Percentiles rank a stretch among this genome's conserved stretches.
Conservation (phyloP, 2,797 vertebrate genomes). For the Sebastes iracundus region DNA sequence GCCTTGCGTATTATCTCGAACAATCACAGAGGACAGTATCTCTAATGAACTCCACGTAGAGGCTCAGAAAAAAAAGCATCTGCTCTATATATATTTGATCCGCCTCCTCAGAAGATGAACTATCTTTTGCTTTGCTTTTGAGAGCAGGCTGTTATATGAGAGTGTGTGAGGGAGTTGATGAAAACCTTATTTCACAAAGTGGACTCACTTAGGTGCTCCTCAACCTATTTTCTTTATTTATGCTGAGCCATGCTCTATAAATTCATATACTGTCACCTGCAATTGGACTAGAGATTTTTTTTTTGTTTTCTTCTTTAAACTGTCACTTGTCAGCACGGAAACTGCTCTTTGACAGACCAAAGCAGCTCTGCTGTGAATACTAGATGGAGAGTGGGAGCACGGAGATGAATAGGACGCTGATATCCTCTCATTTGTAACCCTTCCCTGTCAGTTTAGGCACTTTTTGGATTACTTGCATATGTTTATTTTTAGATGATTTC, state of each 20-base stretch:
- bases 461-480: conserved; percentile 24
- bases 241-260: conserved; percentile 81
- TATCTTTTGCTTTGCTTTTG: conserved; percentile 68
- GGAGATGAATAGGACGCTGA: conserved; percentile 49
- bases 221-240: conserved; percentile 71
- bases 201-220: conserved; percentile 70
- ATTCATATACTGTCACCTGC: conserved; percentile 82
- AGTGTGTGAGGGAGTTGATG: conserved; percentile 72
- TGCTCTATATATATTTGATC: conserved; percentile 44
- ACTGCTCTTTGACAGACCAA: conserved; percentile 69
- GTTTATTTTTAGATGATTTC: conserved; percentile 55
- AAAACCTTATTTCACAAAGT: conserved; percentile 83
- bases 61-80: conserved; percentile 26
- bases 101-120: conserved; percentile 32
- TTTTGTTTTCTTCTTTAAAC: conserved; percentile 81
- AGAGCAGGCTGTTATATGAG: conserved; percentile 74
- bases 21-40: conserved; percentile 49
- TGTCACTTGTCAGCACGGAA: conserved; percentile 80
- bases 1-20: conserved; percentile 39
- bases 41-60: conserved; percentile 49
- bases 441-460: conserved; percentile 46
- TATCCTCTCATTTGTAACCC: conserved; percentile 56
- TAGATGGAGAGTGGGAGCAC: conserved; percentile 31
- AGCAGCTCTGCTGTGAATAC: conserved; percentile 36
- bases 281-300: conserved; percentile 78